These are phyloP conservation scores for Parasteatoda lunata DNA, from an alignment of 2,888 invertebrate species.

Conservation along the genomic window DNA sequence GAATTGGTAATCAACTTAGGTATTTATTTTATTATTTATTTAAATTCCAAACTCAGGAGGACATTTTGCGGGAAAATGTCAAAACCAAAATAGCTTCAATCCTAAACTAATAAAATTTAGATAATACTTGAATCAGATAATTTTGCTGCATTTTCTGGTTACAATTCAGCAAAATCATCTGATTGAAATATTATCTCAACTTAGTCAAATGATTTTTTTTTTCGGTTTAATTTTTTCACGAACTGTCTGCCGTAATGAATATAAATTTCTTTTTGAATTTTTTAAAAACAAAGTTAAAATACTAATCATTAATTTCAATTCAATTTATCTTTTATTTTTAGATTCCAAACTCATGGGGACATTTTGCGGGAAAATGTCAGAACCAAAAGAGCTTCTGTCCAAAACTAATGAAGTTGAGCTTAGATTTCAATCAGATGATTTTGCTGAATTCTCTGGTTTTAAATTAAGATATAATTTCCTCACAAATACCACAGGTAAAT, in stretches of 20 bases:
- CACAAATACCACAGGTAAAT: slow-evolving; percentile 37
- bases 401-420: slow-evolving; percentile 61
- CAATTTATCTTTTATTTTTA: slow-evolving; percentile 4
- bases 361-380: slow-evolving; percentile 62
- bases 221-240: no score
- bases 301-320: neutral
- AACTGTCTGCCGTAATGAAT: no score
- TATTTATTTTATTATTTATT: neutral
- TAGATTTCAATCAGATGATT: slow-evolving; percentile 67
- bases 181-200: no score
- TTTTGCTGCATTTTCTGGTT: slow-evolving; percentile 69
- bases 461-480: slow-evolving; percentile 61
- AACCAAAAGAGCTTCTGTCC: slow-evolving; percentile 60
- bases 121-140: slow-evolving; percentile 68
- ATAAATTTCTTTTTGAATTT: no score
- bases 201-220: no score
- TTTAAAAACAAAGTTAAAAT: no score
- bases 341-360: slow-evolving; percentile 60
- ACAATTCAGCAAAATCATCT: no score
- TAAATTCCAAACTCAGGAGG: slow-evolving; percentile 60
- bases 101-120: slow-evolving; percentile 58
- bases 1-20: no score
- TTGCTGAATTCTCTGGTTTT: slow-evolving; percentile 69
- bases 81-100: slow-evolving; percentile 58
- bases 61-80: slow-evolving; percentile 61